Conservation (phyloP, 1,140 invertebrate genomes). For the Aphaenogaster floridana region DNA sequence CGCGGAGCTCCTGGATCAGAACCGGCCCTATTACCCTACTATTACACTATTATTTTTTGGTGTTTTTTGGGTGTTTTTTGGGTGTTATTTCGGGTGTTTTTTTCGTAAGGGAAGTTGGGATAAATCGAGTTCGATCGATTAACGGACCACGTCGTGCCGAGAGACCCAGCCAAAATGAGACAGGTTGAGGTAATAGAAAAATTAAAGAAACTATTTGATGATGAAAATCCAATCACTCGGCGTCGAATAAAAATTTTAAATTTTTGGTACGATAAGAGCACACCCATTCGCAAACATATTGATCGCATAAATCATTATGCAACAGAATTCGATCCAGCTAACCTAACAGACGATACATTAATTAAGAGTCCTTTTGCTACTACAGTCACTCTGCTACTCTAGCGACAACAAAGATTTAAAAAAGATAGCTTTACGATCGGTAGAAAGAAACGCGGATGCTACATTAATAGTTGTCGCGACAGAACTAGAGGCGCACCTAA, state of each 20-base stretch:
- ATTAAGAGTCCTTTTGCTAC: background rate
- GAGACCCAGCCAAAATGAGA: background rate
- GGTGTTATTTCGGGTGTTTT: background rate
- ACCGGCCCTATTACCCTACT: no score
- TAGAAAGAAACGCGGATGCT: background rate
- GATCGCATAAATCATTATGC: background rate
- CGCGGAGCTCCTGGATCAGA: no score
- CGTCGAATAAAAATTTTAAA: background rate
- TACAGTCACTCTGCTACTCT: background rate
- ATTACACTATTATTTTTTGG: no score
- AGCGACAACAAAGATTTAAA: background rate
- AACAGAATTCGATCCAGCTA: background rate
- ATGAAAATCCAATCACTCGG: background rate
- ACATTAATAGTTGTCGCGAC: background rate
- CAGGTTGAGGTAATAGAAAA: background rate
- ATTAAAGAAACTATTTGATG: background rate
- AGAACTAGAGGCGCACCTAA: background rate
- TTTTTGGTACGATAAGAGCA: background rate
- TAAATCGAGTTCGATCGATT: background rate
- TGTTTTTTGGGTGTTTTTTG: no score
- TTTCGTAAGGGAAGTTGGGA: background rate
- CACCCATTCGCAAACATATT: background rate
- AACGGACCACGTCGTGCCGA: background rate
- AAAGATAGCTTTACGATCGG: background rate
- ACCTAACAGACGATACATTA: background rate